Evolutionary conservation across 2,113 vertebrate genomes (phyloP).

Genomic region (Sinosuthora webbiana): DNA sequence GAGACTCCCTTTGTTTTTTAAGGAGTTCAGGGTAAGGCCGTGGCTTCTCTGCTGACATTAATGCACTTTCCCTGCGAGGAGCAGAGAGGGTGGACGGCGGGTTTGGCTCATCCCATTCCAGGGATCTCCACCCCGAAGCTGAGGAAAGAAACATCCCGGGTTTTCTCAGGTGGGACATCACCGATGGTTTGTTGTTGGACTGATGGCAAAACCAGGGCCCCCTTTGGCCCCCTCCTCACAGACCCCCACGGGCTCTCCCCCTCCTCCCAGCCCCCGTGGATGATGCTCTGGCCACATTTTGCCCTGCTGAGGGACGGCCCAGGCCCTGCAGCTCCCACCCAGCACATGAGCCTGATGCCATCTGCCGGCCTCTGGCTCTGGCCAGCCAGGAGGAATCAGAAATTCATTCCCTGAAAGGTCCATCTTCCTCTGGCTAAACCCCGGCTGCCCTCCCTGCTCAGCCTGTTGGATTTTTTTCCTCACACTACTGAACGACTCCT

Average conservation of each 20-base stretch:
- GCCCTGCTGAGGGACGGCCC: not conserved
- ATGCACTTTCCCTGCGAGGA: not conserved
- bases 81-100: not conserved
- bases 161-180: not conserved
- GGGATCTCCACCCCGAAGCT: fast-evolving
- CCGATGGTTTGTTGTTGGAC: fast-evolving
- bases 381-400: fast-evolving
- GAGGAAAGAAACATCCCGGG: fast-evolving
- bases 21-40: not conserved
- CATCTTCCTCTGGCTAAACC: not conserved
- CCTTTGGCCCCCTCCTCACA: not conserved
- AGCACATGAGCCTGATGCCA: constrained; percentile 23
- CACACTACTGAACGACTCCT: not conserved
- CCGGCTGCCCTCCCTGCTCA: not conserved
- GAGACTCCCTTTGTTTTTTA: constrained; percentile 48
- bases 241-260: not conserved
- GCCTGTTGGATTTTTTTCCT: not conserved
- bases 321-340: not conserved
- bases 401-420: not conserved
- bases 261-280: not conserved
- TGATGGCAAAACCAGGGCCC: fast-evolving
- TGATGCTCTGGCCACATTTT: not conserved
- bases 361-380: not conserved
- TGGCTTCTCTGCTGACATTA: not conserved
- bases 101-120: not conserved